Base-by-base conservation (phyloP, 2,797 vertebrate species). In the Diglossa cyanea region DNA sequence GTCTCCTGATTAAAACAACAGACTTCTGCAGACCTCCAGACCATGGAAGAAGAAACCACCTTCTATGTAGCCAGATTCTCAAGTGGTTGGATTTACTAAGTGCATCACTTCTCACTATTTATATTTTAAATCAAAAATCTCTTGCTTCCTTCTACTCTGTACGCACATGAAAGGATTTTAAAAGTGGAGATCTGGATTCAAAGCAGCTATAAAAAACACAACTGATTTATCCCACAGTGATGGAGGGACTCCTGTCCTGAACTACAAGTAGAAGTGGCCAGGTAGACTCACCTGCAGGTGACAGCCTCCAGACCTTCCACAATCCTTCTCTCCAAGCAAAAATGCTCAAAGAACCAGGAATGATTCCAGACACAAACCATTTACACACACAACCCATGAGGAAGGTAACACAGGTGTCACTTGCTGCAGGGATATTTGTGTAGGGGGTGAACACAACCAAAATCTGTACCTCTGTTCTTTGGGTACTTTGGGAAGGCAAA, bases 151-250 rank as follows among this genome's bases (percentile, higher is more conserved):
- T 80, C 45, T n/a, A 17, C 17, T 55, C 25, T 83, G 6, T 35
- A 25, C 24, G 30, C 4, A 14, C 1, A 0, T 10, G 19, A 28
- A 84, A 60, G 17, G 35, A 30, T 23, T n/a, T 7, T 21, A 86
- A 63, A 76, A 33, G 14, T 23, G 10, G 21, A 17, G 28, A 58
- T 51, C 10, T 51, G 31, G 13, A 42, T 67, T 54, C 70, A 65
- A 28, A 72, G n/a, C 30, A 67, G 17, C 20, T 30, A 16, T 78
- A 37, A 86, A 68, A 85, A 35, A 0, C 14, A 10, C 19, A 39
- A 0, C 0, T 57, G 17, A 14, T 48, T 77, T 65, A 45, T 44
- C 19, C 35, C 30, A n/a, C 7, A 4, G 50, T 3, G 4, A 33
- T 44, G 18, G 31, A 30, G 16, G 13, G 45, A 53, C 25, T 77